phyloP scores from a whole-genome alignment of 2,113 vertebrate genomes.

The Arizona elegans region DNA sequence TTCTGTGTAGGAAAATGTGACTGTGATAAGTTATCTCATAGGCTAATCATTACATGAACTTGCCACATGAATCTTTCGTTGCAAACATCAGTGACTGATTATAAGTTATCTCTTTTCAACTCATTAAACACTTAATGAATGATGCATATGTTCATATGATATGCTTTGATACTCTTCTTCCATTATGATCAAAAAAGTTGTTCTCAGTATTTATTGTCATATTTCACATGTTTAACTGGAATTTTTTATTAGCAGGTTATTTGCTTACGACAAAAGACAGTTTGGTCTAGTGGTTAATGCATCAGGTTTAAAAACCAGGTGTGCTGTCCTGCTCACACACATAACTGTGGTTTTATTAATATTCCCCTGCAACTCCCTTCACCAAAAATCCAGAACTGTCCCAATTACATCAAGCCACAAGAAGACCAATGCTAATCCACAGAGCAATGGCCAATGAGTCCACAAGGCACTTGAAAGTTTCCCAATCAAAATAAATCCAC shows the following conservation, averaged over 20 bases:
- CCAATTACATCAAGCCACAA: background rate
- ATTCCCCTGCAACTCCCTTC: background rate
- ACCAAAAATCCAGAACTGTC: background rate
- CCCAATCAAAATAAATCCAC: background rate
- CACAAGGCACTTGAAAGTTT: background rate
- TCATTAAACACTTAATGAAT: accelerated
- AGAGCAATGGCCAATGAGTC: background rate
- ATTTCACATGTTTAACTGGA: background rate
- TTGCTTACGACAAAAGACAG: background rate
- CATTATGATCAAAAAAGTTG: background rate
- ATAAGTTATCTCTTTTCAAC: background rate
- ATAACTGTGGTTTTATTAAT: too few relatives aligned
- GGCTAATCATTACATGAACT: background rate
- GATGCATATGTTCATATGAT: accelerated
- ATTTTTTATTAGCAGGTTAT: background rate
- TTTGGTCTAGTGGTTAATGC: too few relatives aligned
- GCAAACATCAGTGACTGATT: background rate
- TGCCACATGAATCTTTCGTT: background rate
- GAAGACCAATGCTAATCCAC: background rate
- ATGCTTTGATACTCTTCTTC: background rate
- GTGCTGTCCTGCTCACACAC: too few relatives aligned
- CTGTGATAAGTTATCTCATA: background rate
- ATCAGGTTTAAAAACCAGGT: too few relatives aligned
- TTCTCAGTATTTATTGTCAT: background rate
- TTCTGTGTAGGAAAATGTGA: background rate